Evolutionary conservation across 1,140 invertebrate species (phyloP).

Genomic region (Drepana arcuata): DNA sequence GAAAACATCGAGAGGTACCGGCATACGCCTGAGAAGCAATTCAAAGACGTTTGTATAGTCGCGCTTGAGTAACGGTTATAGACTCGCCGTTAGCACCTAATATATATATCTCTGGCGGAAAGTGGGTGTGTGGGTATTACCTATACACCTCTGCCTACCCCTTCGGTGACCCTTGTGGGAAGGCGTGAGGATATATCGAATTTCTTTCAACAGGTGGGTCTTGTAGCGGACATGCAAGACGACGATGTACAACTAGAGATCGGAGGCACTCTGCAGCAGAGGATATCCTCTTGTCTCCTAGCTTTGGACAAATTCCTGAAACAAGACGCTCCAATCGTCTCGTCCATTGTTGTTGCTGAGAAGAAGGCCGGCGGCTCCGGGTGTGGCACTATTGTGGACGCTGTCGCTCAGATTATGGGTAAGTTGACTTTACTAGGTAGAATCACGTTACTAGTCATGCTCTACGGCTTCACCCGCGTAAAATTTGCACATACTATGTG

Average conservation of each 20-base stretch:
- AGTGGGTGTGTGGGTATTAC: no score
- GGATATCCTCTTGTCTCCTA: slow-evolving; percentile 84
- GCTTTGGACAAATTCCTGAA: slow-evolving; percentile 80
- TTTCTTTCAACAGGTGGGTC: slow-evolving; percentile 67
- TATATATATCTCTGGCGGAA: no score
- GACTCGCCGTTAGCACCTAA: no score
- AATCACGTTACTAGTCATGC: background rate
- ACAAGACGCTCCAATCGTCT: slow-evolving; percentile 77
- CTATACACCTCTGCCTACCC: no score
- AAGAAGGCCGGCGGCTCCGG: slow-evolving; percentile 73
- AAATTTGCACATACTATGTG: background rate
- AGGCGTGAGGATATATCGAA: no score
- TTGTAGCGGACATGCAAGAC: slow-evolving; percentile 87
- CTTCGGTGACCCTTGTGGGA: no score
- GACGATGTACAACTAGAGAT: slow-evolving; percentile 83
- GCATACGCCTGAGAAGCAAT: no score
- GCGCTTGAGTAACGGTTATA: no score
- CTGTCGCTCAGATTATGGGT: slow-evolving; percentile 78
- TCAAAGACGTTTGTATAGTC: no score
- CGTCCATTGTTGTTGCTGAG: slow-evolving; percentile 86
- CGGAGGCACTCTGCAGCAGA: slow-evolving; percentile 88
- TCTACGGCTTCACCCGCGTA: background rate
- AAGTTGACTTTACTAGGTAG: no score
- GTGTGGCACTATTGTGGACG: slow-evolving; percentile 75
- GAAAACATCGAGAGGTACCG: no score